Evolutionary conservation across 2,797 vertebrate genomes (phyloP), one percentile per base, ranked within the genome.

Genomic region (Calcarius lapponicus): DNA sequence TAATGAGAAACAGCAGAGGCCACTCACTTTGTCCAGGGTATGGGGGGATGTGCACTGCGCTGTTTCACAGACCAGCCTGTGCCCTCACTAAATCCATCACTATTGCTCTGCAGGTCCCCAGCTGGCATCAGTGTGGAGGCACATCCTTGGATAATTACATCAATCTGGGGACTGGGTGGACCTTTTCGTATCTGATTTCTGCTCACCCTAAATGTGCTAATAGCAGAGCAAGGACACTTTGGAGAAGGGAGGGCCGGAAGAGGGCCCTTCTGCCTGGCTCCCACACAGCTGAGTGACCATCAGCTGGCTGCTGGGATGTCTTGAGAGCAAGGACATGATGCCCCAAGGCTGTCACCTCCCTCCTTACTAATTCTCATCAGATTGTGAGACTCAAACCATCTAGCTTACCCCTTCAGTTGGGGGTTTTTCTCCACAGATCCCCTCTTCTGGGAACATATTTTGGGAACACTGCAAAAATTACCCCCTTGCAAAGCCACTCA

Each of bases 41-140:
- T 0, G 1, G 47, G 32, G 50, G 38, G 34, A 13, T 38, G 53
- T 70, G 56, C 28, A 13, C 11, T 1, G 1, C 31, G 29, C 25
- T 2, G 1, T 36, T 66, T 11, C 3, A 4, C 50, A 85, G 66
- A 51, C 11, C 0, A 0, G 36, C 48, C 53, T 0, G 0, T 2
- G 4, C 11, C 45, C 64, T 38, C 3, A 28, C 34, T 38, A 56
- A 40, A 73, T 74, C 31, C 2, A 31, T 66, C 66, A 29, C 1
- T 1, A 28, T 14, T 5, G 2, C 16, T 42, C 34, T 70, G 45
- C 40, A 67, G 32, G 11, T 14, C 36, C 29, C 26, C 43, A 47
- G 5, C 9, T 50, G 24, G 34, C 53, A 56, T 13, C 31, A 25
- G 13, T 8, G 19, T 42, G 48, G 28, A 66, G 36, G 29, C 20